These are phyloP conservation scores for Campylorhamphus procurvoides DNA, from an alignment of 2,113 vertebrate species.

Conservation along the genomic window DNA sequence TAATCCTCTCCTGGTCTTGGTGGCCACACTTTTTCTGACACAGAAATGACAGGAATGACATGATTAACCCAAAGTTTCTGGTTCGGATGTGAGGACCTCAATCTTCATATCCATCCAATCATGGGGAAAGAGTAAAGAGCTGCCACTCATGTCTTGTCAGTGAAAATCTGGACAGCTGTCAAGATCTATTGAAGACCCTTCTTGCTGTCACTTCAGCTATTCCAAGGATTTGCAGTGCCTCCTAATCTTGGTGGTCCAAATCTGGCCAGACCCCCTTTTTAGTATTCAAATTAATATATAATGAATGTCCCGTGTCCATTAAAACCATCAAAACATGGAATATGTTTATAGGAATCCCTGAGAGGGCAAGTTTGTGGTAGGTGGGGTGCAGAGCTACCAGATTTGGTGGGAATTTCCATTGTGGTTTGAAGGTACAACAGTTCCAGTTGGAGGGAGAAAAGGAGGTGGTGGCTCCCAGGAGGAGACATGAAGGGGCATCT, in stretches of 20 bases:
- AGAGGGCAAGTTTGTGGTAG: not conserved
- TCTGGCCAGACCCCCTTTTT: not conserved
- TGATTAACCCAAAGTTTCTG: not conserved
- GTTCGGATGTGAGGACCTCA: not conserved
- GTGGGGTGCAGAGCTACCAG: not conserved
- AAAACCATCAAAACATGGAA: not conserved
- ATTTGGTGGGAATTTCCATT: not conserved
- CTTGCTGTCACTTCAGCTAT: not conserved
- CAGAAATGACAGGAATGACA: not conserved
- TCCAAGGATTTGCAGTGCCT: not conserved
- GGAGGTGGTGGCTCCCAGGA: not conserved
- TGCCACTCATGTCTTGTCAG: not conserved
- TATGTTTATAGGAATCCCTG: fast-evolving
- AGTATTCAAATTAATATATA: not conserved
- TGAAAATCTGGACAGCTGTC: not conserved
- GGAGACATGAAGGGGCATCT: not conserved
- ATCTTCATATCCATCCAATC: not conserved
- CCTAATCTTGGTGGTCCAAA: not conserved
- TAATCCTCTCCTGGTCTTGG: not conserved
- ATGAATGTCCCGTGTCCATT: not conserved
- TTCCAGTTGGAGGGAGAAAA: not conserved
- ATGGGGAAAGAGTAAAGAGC: not conserved
- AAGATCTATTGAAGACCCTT: not conserved
- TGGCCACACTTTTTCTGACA: not conserved
- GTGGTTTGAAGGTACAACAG: not conserved